Conservation (phyloP, 2,797 vertebrate genomes). For the Tapirus indicus region DNA sequence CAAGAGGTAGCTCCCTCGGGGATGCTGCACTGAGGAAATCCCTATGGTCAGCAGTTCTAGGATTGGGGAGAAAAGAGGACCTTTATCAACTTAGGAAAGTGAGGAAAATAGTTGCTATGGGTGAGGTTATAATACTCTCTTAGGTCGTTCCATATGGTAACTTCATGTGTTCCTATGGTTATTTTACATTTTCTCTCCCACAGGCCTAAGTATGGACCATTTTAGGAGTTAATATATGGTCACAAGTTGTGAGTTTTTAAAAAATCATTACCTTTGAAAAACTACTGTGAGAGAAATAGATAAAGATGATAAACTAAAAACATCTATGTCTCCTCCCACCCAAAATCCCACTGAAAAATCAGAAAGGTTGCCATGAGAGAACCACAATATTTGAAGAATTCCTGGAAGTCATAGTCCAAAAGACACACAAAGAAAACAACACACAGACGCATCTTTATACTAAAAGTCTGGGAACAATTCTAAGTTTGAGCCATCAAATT, state of each 20-base stretch:
- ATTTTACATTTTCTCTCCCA: background rate
- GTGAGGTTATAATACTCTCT: background rate
- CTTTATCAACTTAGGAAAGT: background rate
- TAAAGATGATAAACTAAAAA: slow-evolving; percentile 8
- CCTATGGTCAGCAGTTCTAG: slow-evolving; percentile 92
- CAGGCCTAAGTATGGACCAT: background rate
- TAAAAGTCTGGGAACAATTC: background rate
- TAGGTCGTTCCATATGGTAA: background rate
- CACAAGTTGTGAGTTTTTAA: background rate
- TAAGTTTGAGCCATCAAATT: background rate
- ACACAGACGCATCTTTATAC: background rate
- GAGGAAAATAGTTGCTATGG: background rate
- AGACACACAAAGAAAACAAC: background rate
- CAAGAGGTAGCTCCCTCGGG: slow-evolving; percentile 88
- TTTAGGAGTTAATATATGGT: background rate
- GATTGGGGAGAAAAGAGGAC: slow-evolving; percentile 13
- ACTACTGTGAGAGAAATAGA: background rate
- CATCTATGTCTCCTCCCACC: background rate
- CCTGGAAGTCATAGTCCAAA: background rate
- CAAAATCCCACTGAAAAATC: background rate
- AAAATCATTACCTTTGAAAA: background rate
- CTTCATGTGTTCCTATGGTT: background rate
- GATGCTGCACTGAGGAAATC: slow-evolving; percentile 89
- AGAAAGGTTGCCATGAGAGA: background rate
- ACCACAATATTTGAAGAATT: background rate